Base-by-base conservation (phyloP, 2,113 vertebrate genomes). In the Leucopsar rothschildi region DNA sequence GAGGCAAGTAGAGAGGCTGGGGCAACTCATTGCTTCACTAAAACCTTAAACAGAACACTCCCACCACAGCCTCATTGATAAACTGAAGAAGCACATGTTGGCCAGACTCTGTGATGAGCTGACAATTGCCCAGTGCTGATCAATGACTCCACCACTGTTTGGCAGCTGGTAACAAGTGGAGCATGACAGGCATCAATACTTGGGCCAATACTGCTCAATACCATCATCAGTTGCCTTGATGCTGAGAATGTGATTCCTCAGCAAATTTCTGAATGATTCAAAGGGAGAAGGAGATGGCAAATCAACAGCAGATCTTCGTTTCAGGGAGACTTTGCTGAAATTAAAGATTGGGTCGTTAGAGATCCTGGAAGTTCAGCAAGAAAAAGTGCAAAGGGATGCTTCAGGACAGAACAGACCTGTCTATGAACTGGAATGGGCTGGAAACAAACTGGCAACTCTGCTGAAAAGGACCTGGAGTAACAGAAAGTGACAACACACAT, bases 121-220 rank as follows among this genome's bases (percentile, higher is more conserved):
- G 81, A 75, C 52, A 92, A 18, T 14, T 71, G 52, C 55, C 57
- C 69, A 84, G 22, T 23, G 68, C 10, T 42, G 71, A 86, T 88
- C 90, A 57, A 94, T 95, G 78, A 22, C 40, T 83, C 2, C 1
- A 39, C 5, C 37, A n/a, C 75, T 80, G 6, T 90, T 96, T 92
- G 95, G 66, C 66, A 90, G 70, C 31, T 69, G 50, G 66, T 86
- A 96, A 96, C n/a, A 76, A 80, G 63, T 83, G 50, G 29, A 72
- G 68, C 82, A 69, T 57, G 85, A 93, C 90, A 95, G 75, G 35
- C 45, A 55, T 92, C 92, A 73, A 92, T 95, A 88, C 19, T 10
- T 15, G 10, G 44, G n/a, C 90, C 88, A 88, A 90, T 86, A 66
- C 21, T n/a, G 31, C n/a, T 95, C 90, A 90, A 72, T 93, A 88